These are phyloP conservation scores for Coilia nasus DNA, from an alignment of 2,797 vertebrate species.

Conservation along the genomic window DNA sequence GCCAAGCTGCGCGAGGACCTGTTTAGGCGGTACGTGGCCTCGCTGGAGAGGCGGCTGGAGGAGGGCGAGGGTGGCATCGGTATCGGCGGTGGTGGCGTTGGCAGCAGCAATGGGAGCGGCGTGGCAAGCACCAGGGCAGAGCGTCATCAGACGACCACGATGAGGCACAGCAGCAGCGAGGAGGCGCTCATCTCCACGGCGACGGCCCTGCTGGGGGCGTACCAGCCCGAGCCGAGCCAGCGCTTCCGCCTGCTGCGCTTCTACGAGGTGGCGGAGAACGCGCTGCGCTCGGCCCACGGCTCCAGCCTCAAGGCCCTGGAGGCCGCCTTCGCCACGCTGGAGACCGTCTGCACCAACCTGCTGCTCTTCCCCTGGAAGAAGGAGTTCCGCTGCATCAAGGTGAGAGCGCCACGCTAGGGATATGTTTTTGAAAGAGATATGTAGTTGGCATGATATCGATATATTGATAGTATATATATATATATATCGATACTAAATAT, in stretches of 20 bases:
- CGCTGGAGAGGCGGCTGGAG: constrained; percentile 87
- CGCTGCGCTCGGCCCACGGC: constrained; percentile 84
- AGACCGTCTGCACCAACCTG: constrained; percentile 93
- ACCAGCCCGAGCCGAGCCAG: constrained; percentile 89
- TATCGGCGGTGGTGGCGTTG: not conserved
- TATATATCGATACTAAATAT: too few relatives aligned
- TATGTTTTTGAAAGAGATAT: too few relatives aligned
- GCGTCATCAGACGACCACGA: not conserved
- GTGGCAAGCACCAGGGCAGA: not conserved
- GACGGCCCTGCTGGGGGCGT: constrained; percentile 89
- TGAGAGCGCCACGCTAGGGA: constrained; percentile 60
- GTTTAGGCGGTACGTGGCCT: constrained; percentile 93
- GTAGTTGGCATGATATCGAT: too few relatives aligned
- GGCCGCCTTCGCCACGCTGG: constrained; percentile 87
- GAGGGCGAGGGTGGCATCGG: constrained; percentile 59
- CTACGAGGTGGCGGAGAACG: constrained; percentile 91
- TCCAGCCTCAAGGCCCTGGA: constrained; percentile 85
- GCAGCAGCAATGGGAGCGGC: not conserved
- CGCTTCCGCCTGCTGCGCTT: constrained; percentile 93
- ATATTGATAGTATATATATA: too few relatives aligned
- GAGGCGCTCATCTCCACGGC: constrained; percentile 90
- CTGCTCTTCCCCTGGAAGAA: constrained; percentile 99
- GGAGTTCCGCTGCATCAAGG: constrained; percentile 97
- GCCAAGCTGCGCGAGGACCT: constrained; percentile 96
- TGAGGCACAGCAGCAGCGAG: constrained; percentile 69